phyloP scores from a whole-genome alignment of 2,797 vertebrate genomes.

The Acestrorhynchus altus region DNA sequence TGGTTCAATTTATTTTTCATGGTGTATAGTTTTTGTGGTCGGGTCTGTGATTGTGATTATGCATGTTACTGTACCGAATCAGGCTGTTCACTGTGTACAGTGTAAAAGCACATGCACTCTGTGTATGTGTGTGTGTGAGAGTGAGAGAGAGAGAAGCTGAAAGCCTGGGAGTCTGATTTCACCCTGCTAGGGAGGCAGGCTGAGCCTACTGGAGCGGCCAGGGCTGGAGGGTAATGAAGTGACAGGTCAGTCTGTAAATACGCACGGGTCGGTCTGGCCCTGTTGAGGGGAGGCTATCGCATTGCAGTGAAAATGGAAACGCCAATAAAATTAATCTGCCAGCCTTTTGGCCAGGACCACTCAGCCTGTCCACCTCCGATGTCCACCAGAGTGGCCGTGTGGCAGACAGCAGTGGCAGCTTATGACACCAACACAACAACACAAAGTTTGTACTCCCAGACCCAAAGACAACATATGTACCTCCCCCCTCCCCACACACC shows the following conservation, averaged over 20 bases:
- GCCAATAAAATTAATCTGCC: conserved; percentile 99
- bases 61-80: neutral
- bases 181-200: conserved; percentile 63
- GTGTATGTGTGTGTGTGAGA: conserved; percentile 27
- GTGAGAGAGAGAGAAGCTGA: conserved; percentile 63
- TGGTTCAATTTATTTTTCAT: neutral
- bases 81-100: conserved; percentile 26
- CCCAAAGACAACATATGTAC: conserved; percentile 44
- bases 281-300: conserved; percentile 90
- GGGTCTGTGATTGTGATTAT: too few species aligned
- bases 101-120: conserved; percentile 6
- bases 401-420: conserved; percentile 76
- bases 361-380: conserved; percentile 70
- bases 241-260: conserved; percentile 98
- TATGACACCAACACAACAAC: conserved; percentile 68
- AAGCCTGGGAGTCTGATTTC: conserved; percentile 76
- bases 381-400: conserved; percentile 76
- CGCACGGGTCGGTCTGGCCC: conserved; percentile 88
- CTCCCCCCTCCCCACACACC: neutral
- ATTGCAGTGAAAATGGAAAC: conserved; percentile 99
- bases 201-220: conserved; percentile 67
- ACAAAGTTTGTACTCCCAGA: conserved; percentile 71
- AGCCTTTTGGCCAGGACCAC: conserved; percentile 90
- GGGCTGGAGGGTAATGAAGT: conserved; percentile 96
- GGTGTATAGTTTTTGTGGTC: too few species aligned